Evolutionary conservation across 2,797 vertebrate species (phyloP).

Genomic region (Parauchenoglanis ngamensis): DNA sequence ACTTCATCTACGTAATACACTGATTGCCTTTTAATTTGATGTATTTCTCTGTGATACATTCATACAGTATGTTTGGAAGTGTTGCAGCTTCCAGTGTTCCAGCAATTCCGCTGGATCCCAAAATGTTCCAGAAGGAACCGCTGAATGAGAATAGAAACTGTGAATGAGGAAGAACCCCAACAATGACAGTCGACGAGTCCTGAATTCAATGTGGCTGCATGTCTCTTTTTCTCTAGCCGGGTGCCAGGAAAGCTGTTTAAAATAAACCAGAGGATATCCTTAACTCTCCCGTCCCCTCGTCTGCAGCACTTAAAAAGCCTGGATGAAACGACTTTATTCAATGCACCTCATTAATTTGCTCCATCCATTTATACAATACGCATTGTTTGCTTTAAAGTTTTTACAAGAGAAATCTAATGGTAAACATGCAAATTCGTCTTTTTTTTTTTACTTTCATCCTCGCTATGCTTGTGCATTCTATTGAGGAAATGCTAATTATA

Average conservation of each 20-base stretch:
- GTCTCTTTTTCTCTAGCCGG: conserved; percentile 39
- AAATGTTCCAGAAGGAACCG: conserved; percentile 23
- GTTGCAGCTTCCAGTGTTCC: not conserved
- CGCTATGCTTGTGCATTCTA: conserved; percentile 62
- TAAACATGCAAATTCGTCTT: conserved; percentile 48
- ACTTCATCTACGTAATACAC: not conserved
- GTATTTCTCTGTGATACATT: not conserved
- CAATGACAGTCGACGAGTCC: conserved; percentile 17
- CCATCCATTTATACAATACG: conserved; percentile 5
- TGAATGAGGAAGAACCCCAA: conserved; percentile 37
- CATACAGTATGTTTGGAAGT: not conserved
- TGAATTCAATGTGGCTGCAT: conserved; percentile 34
- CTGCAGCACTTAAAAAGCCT: conserved; percentile 23
- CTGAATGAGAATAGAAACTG: conserved; percentile 35
- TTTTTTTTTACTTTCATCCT: conserved; percentile 61
- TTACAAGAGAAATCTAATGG: conserved; percentile 41
- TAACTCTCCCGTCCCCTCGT: conserved; percentile 29
- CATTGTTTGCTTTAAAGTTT: conserved; percentile 44
- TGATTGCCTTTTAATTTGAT: not conserved
- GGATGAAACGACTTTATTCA: not conserved
- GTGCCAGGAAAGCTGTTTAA: conserved; percentile 50
- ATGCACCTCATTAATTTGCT: conserved; percentile 3
- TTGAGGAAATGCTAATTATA: conserved; percentile 70
- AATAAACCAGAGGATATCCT: conserved; percentile 53
- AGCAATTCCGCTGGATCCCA: not conserved